A percentile compares a stretch with the other conserved stretches of the same genome.
Evolutionary conservation across 2,113 vertebrate genomes (phyloP).

Genomic region (Arothron firmamentum): DNA sequence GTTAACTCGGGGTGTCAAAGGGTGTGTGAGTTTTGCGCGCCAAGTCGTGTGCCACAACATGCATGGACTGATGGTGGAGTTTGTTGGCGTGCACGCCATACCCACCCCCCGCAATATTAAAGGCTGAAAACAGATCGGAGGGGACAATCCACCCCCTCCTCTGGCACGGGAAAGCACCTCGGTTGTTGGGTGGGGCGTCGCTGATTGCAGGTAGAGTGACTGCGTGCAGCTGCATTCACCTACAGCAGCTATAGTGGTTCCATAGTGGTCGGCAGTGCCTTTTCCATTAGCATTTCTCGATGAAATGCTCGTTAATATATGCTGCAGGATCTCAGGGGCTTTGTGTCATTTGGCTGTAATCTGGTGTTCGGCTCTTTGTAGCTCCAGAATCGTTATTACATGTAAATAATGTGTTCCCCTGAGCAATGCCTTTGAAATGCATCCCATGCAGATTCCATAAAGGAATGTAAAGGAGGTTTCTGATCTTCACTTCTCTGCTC

Average conservation of each 20-base stretch:
- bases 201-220: slow-evolving; percentile 36
- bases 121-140: not conserved
- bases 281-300: not conserved
- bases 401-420: slow-evolving; percentile 28
- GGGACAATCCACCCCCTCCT: not conserved
- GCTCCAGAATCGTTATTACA: slow-evolving; percentile 9
- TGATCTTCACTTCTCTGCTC: slow-evolving; percentile 17
- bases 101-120: not conserved
- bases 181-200: slow-evolving; percentile 49
- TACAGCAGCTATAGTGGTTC: not conserved
- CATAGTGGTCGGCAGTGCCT: not conserved
- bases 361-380: slow-evolving; percentile 10
- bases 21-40: slow-evolving; percentile 21
- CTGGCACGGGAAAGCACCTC: slow-evolving; percentile 11
- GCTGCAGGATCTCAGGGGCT: not conserved
- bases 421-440: slow-evolving; percentile 1
- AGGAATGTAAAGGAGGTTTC: slow-evolving; percentile 22
- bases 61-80: slow-evolving; percentile 26
- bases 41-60: slow-evolving; percentile 30
- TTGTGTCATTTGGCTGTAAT: slow-evolving; percentile 14
- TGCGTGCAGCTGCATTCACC: slow-evolving; percentile 6
- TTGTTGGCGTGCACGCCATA: slow-evolving; percentile 13
- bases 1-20: too few species aligned
- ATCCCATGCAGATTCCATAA: slow-evolving; percentile 4
- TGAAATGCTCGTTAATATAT: not conserved